A percentile compares a stretch with the other conserved stretches of the same genome.
Evolutionary conservation across 1,140 invertebrate genomes (phyloP).

Genomic region (Pseudomyrmex concolor): DNA sequence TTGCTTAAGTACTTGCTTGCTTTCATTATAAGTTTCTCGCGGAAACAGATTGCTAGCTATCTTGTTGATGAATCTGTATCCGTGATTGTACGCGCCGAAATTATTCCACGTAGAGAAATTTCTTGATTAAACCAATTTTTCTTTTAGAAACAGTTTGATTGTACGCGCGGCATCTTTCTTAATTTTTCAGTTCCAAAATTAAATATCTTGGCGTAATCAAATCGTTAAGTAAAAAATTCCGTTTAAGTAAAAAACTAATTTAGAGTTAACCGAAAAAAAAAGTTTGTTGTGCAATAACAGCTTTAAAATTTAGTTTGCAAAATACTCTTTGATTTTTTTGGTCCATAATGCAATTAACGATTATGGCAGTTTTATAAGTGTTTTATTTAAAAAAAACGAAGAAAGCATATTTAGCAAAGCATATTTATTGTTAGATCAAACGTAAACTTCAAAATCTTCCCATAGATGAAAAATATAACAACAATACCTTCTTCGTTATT

Average conservation of each 20-base stretch:
- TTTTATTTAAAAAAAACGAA: background rate
- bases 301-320: background rate
- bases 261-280: constrained; percentile 1
- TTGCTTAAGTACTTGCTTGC: background rate
- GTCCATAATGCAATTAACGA: background rate
- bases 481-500: background rate
- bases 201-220: constrained; percentile 15
- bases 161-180: constrained; percentile 3
- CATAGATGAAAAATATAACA: background rate
- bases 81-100: constrained; percentile 24
- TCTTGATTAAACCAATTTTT: constrained; percentile 29
- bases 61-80: constrained; percentile 41
- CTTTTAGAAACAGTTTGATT: constrained; percentile 29
- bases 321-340: constrained; percentile 19
- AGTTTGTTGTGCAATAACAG: background rate
- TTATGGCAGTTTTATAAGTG: background rate
- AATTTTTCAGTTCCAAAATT: constrained; percentile 28
- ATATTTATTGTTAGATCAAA: background rate
- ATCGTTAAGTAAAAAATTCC: constrained; percentile 27
- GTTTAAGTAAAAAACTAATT: constrained; percentile 32
- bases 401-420: background rate
- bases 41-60: constrained; percentile 30
- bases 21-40: constrained; percentile 32
- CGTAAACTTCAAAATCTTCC: background rate
- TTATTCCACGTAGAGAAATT: constrained; percentile 39